These are phyloP conservation scores for Platichthys stellatus DNA, from an alignment of 2,113 vertebrate species.

Conservation along the genomic window DNA sequence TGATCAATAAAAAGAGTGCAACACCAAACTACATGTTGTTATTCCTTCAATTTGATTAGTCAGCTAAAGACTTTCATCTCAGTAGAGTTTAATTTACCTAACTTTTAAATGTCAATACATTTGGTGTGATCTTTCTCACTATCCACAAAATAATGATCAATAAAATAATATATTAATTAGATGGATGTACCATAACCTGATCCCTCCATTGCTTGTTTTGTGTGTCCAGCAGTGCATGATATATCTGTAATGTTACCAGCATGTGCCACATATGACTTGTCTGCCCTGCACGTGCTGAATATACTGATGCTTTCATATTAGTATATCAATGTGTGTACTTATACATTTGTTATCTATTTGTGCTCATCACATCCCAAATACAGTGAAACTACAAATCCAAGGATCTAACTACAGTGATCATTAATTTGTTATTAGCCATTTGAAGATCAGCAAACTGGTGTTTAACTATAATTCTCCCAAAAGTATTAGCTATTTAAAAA, in stretches of 20 bases:
- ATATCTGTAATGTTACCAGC: slow-evolving; percentile 35
- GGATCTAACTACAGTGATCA: neutral
- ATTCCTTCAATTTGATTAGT: slow-evolving; percentile 52
- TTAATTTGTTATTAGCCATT: neutral
- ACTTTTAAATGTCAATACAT: slow-evolving; percentile 7
- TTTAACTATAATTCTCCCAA: neutral
- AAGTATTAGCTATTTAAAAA: neutral
- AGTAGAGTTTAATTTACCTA: neutral
- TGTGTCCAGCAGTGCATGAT: slow-evolving; percentile 49
- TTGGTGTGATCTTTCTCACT: slow-evolving; percentile 1
- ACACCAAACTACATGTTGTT: slow-evolving; percentile 70
- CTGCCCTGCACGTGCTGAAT: slow-evolving; percentile 56
- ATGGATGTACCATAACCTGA: slow-evolving; percentile 23
- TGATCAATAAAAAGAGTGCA: slow-evolving; percentile 85
- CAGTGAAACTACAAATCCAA: neutral
- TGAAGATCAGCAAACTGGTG: neutral
- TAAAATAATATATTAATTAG: neutral
- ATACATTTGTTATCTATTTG: neutral
- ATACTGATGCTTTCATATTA: slow-evolving; percentile 7
- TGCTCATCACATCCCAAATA: neutral
- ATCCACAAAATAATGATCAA: slow-evolving; percentile 4
- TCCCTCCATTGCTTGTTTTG: slow-evolving; percentile 38
- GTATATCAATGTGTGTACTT: neutral
- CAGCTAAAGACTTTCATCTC: neutral
- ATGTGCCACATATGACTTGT: slow-evolving; percentile 39